Conservation (phyloP, 1,140 invertebrate genomes). For the Mizuhopecten yessoensis region DNA sequence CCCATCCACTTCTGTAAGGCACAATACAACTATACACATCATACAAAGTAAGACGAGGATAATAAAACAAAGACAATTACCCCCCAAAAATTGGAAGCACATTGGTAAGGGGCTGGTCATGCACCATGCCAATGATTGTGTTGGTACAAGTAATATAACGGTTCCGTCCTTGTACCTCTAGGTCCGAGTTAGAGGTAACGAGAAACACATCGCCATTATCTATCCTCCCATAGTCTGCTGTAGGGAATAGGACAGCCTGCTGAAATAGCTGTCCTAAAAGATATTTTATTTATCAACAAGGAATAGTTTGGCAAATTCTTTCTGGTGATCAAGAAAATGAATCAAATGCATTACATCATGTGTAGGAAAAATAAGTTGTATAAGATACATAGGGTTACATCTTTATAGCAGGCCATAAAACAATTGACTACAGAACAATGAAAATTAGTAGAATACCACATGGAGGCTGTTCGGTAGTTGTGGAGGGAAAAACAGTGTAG, state of each 20-base stretch:
- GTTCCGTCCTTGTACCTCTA: background rate
- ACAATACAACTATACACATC: background rate
- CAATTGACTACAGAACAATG: constrained; percentile 18
- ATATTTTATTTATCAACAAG: background rate
- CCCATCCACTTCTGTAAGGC: background rate
- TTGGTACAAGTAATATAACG: constrained; percentile 17
- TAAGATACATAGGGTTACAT: background rate
- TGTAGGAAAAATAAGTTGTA: background rate
- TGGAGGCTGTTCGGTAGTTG: background rate
- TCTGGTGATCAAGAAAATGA: background rate
- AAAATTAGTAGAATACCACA: constrained; percentile 9
- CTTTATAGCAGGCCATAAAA: background rate
- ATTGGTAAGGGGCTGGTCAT: constrained; percentile 7
- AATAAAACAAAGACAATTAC: constrained; percentile 29
- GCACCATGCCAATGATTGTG: background rate
- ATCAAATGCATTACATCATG: background rate
- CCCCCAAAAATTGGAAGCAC: constrained; percentile 23
- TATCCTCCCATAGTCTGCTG: background rate
- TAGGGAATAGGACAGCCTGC: background rate
- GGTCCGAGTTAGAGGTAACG: background rate
- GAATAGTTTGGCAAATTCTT: background rate
- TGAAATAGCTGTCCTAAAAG: background rate
- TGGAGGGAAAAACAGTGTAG: background rate
- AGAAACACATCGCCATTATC: background rate
- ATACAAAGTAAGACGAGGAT: background rate